A percentile compares a stretch with the other conserved stretches of the same genome.
These are phyloP conservation scores for Chaetoderma sp. DNA, from an alignment of 2,888 invertebrate species.

Conservation along the genomic window DNA sequence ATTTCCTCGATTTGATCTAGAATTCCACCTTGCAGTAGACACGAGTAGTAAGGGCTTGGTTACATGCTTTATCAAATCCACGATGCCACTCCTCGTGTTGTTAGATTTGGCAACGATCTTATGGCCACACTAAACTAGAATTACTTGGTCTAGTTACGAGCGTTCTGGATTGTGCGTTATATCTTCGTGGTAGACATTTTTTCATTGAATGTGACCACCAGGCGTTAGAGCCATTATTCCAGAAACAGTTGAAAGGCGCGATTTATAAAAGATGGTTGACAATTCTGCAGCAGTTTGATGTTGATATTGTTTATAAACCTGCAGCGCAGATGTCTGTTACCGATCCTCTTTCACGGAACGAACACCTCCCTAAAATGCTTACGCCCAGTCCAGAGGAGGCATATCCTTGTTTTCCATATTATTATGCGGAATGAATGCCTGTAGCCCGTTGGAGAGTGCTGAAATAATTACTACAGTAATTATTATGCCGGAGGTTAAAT, in stretches of 20 bases:
- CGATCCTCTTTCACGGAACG: conserved; percentile 16
- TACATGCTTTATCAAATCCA: conserved; percentile 1
- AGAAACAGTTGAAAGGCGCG: conserved; percentile 23
- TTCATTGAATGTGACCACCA: conserved; percentile 7
- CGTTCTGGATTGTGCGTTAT: conserved; percentile 4
- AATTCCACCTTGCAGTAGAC: conserved; percentile 13
- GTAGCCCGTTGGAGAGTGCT: too few relatives aligned
- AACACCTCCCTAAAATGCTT: conserved; percentile 1
- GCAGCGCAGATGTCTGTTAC: conserved; percentile 18
- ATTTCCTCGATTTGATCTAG: conserved; percentile 15
- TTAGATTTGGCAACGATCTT: conserved; percentile 1
- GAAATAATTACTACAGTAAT: too few relatives aligned
- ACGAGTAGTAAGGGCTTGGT: conserved; percentile 12
- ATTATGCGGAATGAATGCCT: too few relatives aligned
- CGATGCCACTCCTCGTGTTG: neutral
- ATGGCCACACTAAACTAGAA: conserved; percentile 2
- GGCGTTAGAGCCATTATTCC: conserved; percentile 13
- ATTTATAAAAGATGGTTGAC: conserved; percentile 23
- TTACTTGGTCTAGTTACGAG: conserved; percentile 8
- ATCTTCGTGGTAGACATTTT: neutral
- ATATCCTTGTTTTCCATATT: conserved; percentile 15
- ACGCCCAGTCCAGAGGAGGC: conserved; percentile 16
- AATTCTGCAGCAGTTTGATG: conserved; percentile 21
- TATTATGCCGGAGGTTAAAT: too few relatives aligned
- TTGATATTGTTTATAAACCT: conserved; percentile 20